Conservation (phyloP, 2,113 vertebrate genomes). For the Clarias macrocephalus region DNA sequence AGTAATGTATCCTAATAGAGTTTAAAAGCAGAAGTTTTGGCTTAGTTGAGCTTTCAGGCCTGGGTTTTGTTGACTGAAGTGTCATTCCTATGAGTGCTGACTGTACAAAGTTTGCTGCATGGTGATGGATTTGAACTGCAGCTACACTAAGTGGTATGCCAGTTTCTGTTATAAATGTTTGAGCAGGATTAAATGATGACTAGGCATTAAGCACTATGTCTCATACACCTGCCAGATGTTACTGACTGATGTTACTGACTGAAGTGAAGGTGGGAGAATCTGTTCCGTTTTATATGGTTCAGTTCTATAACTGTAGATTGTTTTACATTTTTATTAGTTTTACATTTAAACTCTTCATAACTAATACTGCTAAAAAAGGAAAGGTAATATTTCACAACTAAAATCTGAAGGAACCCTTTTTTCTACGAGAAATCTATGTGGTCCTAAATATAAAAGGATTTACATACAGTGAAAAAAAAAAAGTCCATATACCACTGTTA, state of each 20-base stretch:
- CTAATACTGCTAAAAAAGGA: background rate
- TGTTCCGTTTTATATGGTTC: background rate
- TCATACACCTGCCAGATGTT: background rate
- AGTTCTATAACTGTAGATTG: background rate
- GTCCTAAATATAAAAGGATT: background rate
- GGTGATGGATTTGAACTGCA: conserved; percentile 29
- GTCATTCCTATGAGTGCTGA: conserved; percentile 25
- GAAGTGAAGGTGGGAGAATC: background rate
- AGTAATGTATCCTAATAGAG: background rate
- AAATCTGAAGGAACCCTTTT: background rate
- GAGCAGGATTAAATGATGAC: background rate
- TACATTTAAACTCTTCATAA: background rate
- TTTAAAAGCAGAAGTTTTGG: background rate
- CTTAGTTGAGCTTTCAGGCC: background rate
- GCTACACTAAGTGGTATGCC: background rate
- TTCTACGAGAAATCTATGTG: too few species aligned
- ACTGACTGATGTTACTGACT: background rate
- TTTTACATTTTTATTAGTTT: background rate
- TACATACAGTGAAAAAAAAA: background rate
- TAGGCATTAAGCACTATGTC: background rate
- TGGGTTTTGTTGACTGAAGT: conserved; percentile 6
- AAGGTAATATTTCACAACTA: background rate
- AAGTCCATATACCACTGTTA: background rate
- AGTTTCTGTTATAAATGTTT: conserved; percentile 10
- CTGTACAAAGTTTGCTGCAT: conserved; percentile 41